Evolutionary conservation across 2,797 vertebrate species (phyloP).

Genomic region (Clamator glandarius): DNA sequence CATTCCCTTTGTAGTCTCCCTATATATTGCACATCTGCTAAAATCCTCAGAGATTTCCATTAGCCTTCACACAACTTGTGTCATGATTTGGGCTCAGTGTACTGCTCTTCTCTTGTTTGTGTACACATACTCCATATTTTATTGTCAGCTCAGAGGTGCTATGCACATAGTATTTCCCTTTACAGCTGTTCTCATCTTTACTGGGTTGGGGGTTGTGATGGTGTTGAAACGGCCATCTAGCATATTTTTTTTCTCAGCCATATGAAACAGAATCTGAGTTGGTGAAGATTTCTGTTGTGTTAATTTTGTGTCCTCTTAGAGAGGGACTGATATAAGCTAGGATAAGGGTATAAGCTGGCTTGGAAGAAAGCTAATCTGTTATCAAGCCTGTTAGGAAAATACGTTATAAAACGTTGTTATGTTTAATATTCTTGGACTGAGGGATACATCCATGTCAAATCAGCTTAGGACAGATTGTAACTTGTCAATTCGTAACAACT

Average conservation of each 20-base stretch:
- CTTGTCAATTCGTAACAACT: neutral
- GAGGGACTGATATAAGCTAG: constrained; percentile 29
- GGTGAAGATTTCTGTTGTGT: neutral
- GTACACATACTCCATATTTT: neutral
- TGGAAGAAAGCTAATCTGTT: constrained; percentile 60
- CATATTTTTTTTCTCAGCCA: neutral
- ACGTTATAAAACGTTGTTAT: neutral
- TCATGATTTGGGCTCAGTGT: neutral
- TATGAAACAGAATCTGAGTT: neutral
- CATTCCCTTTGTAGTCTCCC: neutral
- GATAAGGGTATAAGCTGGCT: constrained; percentile 29
- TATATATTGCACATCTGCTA: neutral
- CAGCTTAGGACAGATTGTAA: neutral
- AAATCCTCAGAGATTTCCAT: neutral
- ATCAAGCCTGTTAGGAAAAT: constrained; percentile 8
- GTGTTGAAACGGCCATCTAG: neutral
- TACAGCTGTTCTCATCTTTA: neutral
- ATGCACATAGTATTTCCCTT: neutral
- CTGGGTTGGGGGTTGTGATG: neutral
- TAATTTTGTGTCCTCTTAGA: constrained; percentile 4
- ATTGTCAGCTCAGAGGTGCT: neutral
- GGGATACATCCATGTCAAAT: neutral
- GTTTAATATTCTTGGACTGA: neutral
- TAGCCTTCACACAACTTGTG: neutral
- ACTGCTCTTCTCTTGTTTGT: neutral